A percentile compares a stretch with the other conserved stretches of the same genome.
Conservation (phyloP, 1,140 invertebrate species). For the Mya arenaria region DNA sequence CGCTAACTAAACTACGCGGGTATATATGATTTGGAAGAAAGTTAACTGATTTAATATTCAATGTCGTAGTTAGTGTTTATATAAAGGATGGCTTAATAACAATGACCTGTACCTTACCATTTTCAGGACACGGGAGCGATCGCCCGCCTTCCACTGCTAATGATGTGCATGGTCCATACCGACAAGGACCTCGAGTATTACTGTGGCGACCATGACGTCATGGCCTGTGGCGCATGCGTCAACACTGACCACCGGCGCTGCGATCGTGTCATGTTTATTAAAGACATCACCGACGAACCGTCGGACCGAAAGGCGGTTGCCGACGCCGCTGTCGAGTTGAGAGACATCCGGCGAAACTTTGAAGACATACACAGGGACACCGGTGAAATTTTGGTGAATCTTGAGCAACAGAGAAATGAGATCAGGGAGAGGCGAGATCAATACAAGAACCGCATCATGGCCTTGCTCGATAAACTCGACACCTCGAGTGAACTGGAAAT, state of each 20-base stretch:
- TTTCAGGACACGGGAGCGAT: conserved; percentile 43
- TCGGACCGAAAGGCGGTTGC: conserved; percentile 39
- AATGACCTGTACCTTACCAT: not conserved
- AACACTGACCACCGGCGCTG: conserved; percentile 46
- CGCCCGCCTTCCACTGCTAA: conserved; percentile 44
- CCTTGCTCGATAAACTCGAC: conserved; percentile 33
- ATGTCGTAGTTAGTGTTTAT: too few species aligned
- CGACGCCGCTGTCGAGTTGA: conserved; percentile 42
- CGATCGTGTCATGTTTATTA: conserved; percentile 50
- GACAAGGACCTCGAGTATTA: conserved; percentile 50
- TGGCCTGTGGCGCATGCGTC: conserved; percentile 52
- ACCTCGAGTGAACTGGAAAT: conserved; percentile 44
- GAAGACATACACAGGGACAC: conserved; percentile 56
- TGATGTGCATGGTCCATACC: conserved; percentile 51
- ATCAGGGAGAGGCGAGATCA: conserved; percentile 44
- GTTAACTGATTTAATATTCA: too few species aligned
- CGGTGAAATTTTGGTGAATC: conserved; percentile 26
- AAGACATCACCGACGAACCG: conserved; percentile 52
- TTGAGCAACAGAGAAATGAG: conserved; percentile 42
- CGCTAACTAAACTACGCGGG: too few species aligned
- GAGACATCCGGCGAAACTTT: conserved; percentile 46
- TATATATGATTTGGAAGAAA: too few species aligned
- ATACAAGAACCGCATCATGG: conserved; percentile 38
- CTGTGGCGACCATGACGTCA: conserved; percentile 53
- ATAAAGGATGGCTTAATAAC: too few species aligned